These are phyloP conservation scores for Aphrophora alni DNA, from an alignment of 2,888 invertebrate genomes.

Conservation along the genomic window DNA sequence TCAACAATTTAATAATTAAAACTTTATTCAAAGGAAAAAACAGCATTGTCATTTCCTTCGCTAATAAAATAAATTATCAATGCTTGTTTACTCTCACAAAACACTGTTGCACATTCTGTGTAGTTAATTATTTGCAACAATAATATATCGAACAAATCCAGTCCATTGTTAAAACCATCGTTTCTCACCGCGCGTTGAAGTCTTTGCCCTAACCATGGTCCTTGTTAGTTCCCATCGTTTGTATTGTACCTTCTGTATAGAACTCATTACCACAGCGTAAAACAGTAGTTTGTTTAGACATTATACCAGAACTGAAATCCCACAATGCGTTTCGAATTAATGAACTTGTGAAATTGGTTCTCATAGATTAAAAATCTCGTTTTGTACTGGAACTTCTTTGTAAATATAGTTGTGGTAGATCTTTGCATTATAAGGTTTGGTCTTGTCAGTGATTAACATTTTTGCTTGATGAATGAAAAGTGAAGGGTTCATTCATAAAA, in stretches of 20 bases:
- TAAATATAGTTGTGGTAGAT: too few species aligned
- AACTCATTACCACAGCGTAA: not conserved
- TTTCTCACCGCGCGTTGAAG: slow-evolving; percentile 4
- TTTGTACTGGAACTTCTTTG: too few species aligned
- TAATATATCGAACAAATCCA: not conserved
- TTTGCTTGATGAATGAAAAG: too few species aligned
- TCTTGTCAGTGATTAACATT: too few species aligned
- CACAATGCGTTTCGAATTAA: not conserved
- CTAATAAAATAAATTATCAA: too few species aligned
- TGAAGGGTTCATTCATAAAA: too few species aligned
- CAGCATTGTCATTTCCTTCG: too few species aligned
- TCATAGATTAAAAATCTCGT: not conserved
- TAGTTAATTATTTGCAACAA: not conserved
- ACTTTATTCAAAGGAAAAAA: not conserved
- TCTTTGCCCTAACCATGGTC: not conserved
- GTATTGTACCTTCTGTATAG: not conserved
- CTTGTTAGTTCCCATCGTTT: not conserved
- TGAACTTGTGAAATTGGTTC: not conserved
- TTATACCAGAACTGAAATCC: not conserved
- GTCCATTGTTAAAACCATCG: not conserved
- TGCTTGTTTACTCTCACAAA: not conserved
- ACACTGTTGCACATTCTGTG: not conserved
- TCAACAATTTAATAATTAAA: too few species aligned
- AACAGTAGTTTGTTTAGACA: not conserved
- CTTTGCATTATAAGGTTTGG: too few species aligned